These are phyloP conservation scores for Stenotaenia linearis DNA, from an alignment of 2,888 invertebrate species.

Conservation along the genomic window DNA sequence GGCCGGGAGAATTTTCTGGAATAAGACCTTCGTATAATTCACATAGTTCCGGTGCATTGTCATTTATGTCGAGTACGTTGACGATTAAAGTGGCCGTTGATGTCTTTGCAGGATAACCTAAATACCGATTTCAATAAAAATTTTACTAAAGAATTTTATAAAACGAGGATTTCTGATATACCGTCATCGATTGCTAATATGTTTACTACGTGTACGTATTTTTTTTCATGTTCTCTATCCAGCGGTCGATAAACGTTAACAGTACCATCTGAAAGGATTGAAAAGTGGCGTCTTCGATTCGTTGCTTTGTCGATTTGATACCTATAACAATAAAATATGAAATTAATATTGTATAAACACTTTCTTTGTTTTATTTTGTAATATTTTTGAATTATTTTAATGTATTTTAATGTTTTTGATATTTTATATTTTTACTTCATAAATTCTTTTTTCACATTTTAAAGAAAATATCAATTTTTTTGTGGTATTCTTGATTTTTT, in stretches of 20 bases:
- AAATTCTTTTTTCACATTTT: too few species aligned
- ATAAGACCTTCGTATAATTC: slow-evolving; percentile 42
- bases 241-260: slow-evolving; percentile 44
- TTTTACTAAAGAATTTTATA: too few species aligned
- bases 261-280: slow-evolving; percentile 45
- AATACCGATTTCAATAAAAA: too few species aligned
- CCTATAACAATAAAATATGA: too few species aligned
- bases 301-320: slow-evolving; percentile 46
- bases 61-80: slow-evolving; percentile 42
- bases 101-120: slow-evolving; percentile 40
- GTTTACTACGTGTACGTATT: slow-evolving; percentile 45
- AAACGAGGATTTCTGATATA: too few species aligned
- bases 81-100: slow-evolving; percentile 41
- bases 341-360: too few species aligned
- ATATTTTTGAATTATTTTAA: too few species aligned
- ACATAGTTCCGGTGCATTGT: slow-evolving; percentile 41
- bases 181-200: slow-evolving; percentile 47
- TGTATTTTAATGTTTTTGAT: too few species aligned
- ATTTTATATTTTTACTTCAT: too few species aligned
- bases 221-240: slow-evolving; percentile 45
- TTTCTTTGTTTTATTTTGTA: too few species aligned
- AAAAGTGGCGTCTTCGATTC: slow-evolving; percentile 47
- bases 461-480: too few species aligned
- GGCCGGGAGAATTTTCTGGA: slow-evolving; percentile 44
- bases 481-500: too few species aligned